Evolutionary conservation across 1,140 invertebrate species (phyloP), one percentile per base, ranked within the genome.

Genomic region (Listronotus oregonensis): DNA sequence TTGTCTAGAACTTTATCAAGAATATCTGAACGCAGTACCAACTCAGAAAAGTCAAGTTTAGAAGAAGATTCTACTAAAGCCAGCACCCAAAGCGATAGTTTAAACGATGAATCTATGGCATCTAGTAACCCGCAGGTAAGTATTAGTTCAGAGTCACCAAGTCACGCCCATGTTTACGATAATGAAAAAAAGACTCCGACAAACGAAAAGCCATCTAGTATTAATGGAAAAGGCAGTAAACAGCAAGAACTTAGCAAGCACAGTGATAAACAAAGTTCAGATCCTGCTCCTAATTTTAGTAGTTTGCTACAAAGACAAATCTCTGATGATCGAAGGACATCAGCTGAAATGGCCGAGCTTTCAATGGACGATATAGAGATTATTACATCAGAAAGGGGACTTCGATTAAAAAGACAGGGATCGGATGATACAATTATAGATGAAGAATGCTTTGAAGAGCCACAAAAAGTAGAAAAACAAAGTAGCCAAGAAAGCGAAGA

Each of bases 31-130:
- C 82, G 91, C 18, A 93, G 91, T 64, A 94, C 92, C 8, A 91
- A 91, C 12, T 94, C 92, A 0, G 92, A 93, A 73, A 89, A 90
- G 75, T 89, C 86, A 3, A 90, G 89, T 73, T 87, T 90, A 67
- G 86, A 93, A 65, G 91, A 93, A 73, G 91, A 93, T 78, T 91
- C 91, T 0, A 92, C 91, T 31, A 93, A 93, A 80, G 90, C 89
- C 0, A 90, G 88, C 34, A 82, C 81, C 15, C 84, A 90, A 54
- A 92, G 90, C 6, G 89, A 91, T 43, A 92, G 90, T 77, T 83
- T 92, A 52, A 90, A 92, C 69, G 91, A 93, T 73, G 90, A 92
- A 75, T 93, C 90, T 1, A 79, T 91, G 12, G 87, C 89, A 58
- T 92, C 90, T 0, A 92, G 90, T 74, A 90, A 92, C 76, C 89